Percentiles rank a stretch among this genome's conserved stretches.
Conservation (phyloP, 2,797 vertebrate species). For the Mallotus villosus region DNA sequence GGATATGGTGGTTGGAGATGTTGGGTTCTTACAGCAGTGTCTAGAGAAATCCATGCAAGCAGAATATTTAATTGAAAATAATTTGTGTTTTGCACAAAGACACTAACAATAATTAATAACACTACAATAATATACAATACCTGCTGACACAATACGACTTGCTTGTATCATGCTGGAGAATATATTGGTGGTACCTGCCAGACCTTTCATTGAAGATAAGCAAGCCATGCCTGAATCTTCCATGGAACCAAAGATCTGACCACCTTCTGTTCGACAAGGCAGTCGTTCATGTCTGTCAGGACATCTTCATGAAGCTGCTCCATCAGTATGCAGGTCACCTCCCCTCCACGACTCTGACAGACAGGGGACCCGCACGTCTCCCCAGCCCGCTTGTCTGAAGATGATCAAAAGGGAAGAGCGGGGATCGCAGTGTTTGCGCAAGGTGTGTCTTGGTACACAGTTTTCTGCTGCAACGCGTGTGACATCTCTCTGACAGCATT, state of each 20-base stretch:
- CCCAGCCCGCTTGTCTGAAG: not conserved
- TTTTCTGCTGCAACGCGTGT: not conserved
- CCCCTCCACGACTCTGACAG: not conserved
- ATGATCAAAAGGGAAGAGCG: constrained; percentile 12
- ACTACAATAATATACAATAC: not conserved
- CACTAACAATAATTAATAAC: no score
- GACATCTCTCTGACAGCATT: not conserved
- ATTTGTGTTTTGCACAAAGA: no score
- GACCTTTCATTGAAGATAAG: not conserved
- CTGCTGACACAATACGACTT: not conserved
- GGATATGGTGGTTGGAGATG: no score
- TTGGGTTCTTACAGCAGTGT: no score
- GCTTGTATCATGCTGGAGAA: not conserved
- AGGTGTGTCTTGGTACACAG: not conserved
- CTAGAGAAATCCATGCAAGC: no score
- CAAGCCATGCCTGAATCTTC: not conserved
- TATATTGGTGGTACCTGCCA: not conserved
- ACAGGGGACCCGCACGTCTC: not conserved
- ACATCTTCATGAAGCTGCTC: constrained; percentile 27
- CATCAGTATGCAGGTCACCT: not conserved
- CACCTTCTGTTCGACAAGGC: constrained; percentile 6
- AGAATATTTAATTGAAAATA: no score
- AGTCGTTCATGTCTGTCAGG: constrained; percentile 18
- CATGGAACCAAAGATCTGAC: not conserved
- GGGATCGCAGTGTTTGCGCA: not conserved